Evolutionary conservation across 2,113 vertebrate genomes (phyloP).

Genomic region (Peucedramus taeniatus): DNA sequence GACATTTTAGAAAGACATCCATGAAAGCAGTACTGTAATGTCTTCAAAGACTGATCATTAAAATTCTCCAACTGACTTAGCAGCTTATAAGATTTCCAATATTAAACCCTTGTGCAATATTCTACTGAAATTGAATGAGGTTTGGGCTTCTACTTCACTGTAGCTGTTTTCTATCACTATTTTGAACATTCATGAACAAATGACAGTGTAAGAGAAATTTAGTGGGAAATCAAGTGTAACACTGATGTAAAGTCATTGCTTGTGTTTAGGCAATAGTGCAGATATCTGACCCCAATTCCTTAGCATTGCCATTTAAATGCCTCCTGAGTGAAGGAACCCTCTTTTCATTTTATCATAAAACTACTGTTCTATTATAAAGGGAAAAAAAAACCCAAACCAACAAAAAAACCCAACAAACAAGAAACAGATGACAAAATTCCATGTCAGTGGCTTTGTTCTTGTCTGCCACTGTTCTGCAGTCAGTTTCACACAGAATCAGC

Average conservation of each 20-base stretch:
- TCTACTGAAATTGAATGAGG: not conserved
- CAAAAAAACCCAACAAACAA: not conserved
- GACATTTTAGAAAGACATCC: not conserved
- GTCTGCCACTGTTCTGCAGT: not conserved
- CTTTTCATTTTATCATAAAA: not conserved
- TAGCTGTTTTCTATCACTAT: not conserved
- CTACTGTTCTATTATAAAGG: not conserved
- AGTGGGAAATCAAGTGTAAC: not conserved
- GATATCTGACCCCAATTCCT: not conserved
- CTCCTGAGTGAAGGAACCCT: not conserved
- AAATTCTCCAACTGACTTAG: not conserved
- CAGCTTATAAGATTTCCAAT: not conserved
- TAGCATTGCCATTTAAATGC: not conserved
- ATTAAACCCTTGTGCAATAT: not conserved
- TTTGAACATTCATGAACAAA: not conserved
- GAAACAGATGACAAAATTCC: not conserved
- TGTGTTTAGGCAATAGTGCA: not conserved
- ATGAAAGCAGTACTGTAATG: not conserved
- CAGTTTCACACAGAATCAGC: not conserved
- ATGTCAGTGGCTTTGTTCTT: rapidly evolving
- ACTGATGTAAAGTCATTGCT: not conserved
- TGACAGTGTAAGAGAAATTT: not conserved
- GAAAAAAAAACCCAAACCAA: not conserved
- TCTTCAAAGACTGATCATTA: not conserved
- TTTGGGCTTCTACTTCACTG: not conserved